Conservation (phyloP, 1,140 invertebrate genomes). For the roundworm (Caenorhabditis elegans) region WBcel235 BX284603.4:5173501-5174000, state of each 20-base stretch:
- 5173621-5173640: neutral
- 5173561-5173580: slow-evolving; percentile 7
- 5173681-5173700: neutral
- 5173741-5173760: neutral
- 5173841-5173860: too few relatives aligned
- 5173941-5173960: too few relatives aligned
- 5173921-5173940: too few relatives aligned
- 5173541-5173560: slow-evolving; percentile 8
- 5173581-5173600: neutral
- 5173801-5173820: too few relatives aligned
- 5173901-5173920: too few relatives aligned
- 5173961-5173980: too few relatives aligned
- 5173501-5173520: neutral
- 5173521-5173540: slow-evolving; percentile 1
- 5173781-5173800: too few relatives aligned
- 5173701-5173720: neutral
- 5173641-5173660: neutral
- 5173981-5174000: too few relatives aligned
- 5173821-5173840: too few relatives aligned
- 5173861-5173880: too few relatives aligned
- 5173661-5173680: neutral
- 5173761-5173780: too few relatives aligned
- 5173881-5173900: too few relatives aligned
- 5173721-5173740: neutral
- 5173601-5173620: neutral